Evolutionary conservation across 2,113 vertebrate genomes (phyloP).

Genomic region (Alosa alosa): DNA sequence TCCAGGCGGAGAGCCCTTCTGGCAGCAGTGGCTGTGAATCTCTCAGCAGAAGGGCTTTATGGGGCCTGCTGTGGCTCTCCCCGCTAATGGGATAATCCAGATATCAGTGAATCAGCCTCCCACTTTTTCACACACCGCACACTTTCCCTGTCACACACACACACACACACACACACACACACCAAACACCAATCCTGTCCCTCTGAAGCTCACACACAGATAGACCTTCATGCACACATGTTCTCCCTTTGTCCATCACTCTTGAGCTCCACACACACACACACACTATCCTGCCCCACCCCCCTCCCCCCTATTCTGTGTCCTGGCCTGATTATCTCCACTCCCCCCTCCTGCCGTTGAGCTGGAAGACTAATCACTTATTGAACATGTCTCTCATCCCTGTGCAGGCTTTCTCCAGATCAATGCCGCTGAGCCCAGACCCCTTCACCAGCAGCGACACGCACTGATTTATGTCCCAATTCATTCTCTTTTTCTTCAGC

Average conservation of each 20-base stretch:
- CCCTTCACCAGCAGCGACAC: neutral
- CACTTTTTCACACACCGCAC: neutral
- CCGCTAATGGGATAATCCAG: conserved; percentile 7
- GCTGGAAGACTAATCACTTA: conserved; percentile 6
- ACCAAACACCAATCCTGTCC: neutral
- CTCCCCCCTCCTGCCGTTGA: neutral
- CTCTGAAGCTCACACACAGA: neutral
- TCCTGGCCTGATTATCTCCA: neutral
- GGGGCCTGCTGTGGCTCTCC: neutral
- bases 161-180: neutral
- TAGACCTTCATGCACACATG: neutral
- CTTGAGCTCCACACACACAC: too few relatives aligned
- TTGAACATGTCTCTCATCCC: neutral
- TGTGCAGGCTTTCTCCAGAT: neutral
- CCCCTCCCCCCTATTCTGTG: neutral
- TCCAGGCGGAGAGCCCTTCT: neutral
- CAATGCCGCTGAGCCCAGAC: neutral
- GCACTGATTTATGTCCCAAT: neutral
- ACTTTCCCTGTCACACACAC: neutral
- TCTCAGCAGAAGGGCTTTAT: conserved; percentile 6
- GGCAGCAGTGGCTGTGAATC: neutral
- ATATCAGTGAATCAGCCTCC: conserved; percentile 1
- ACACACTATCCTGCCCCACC: neutral
- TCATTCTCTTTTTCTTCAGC: neutral
- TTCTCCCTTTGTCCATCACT: too few relatives aligned